phyloP scores from a whole-genome alignment of 1,140 invertebrate genomes.

The Leguminivora glycinivorella region DNA sequence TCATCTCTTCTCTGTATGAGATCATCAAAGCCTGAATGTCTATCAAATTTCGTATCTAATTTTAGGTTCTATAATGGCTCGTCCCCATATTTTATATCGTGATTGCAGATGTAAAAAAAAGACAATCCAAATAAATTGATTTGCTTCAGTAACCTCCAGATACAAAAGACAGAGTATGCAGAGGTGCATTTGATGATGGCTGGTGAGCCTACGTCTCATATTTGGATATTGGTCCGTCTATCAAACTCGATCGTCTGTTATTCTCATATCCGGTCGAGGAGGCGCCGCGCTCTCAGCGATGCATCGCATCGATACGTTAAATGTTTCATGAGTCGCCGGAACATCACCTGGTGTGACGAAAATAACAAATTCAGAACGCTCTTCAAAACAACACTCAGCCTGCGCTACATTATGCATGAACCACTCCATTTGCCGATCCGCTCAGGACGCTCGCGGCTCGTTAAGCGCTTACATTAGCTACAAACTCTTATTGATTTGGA shows the following conservation, averaged over 20 bases:
- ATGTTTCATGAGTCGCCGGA: conserved; percentile 68
- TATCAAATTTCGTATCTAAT: too few relatives aligned
- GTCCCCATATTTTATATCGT: too few relatives aligned
- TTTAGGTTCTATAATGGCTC: too few relatives aligned
- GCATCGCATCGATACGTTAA: conserved; percentile 64
- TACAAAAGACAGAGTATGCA: too few relatives aligned
- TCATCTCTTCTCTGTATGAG: too few relatives aligned
- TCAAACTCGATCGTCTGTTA: not conserved
- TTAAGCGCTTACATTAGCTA: conserved; percentile 77
- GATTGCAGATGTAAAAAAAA: too few relatives aligned
- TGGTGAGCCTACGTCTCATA: too few relatives aligned
- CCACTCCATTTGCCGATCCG: conserved; percentile 78
- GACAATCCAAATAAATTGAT: too few relatives aligned
- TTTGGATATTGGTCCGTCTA: not conserved
- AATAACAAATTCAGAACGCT: conserved; percentile 76
- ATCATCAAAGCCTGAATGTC: too few relatives aligned
- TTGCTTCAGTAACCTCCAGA: too few relatives aligned
- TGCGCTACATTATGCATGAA: conserved; percentile 77
- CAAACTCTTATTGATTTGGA: conserved; percentile 75
- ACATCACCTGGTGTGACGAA: conserved; percentile 73
- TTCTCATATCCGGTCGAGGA: not conserved
- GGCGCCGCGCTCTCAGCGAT: conserved; percentile 42
- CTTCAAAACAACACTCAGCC: conserved; percentile 77
- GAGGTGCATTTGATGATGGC: too few relatives aligned
- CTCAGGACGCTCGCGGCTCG: conserved; percentile 75